These are phyloP conservation scores for Odontocerum albicorne DNA, from an alignment of 2,888 invertebrate species.

Conservation along the genomic window DNA sequence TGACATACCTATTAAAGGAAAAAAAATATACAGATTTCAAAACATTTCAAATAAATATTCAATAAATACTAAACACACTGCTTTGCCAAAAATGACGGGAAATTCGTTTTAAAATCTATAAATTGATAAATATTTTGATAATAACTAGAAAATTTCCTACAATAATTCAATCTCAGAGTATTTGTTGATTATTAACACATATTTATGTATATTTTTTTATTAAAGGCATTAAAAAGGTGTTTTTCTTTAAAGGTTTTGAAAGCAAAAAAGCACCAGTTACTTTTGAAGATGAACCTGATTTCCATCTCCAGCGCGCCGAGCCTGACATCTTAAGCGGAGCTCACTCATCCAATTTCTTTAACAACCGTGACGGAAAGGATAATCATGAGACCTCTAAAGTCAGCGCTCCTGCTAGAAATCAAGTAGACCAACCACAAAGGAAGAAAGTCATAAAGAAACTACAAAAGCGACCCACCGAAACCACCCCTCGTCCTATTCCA, in stretches of 20 bases:
- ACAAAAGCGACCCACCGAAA: slow-evolving; percentile 43
- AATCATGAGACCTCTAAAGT: slow-evolving; percentile 57
- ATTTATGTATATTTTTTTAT: neutral
- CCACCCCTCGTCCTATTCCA: slow-evolving; percentile 36
- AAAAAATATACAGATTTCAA: too few species aligned
- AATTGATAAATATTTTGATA: too few species aligned
- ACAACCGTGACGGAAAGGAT: slow-evolving; percentile 62
- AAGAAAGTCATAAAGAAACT: slow-evolving; percentile 48
- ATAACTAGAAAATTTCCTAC: too few species aligned
- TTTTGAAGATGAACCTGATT: slow-evolving; percentile 71
- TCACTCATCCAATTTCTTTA: slow-evolving; percentile 76
- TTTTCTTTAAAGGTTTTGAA: slow-evolving; percentile 57
- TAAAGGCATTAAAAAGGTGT: neutral
- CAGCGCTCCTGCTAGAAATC: slow-evolving; percentile 39
- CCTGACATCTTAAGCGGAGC: slow-evolving; percentile 69
- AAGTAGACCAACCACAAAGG: slow-evolving; percentile 47
- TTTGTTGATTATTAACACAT: neutral
- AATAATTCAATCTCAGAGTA: too few species aligned
- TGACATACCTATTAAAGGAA: too few species aligned
- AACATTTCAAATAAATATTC: too few species aligned
- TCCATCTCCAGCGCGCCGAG: slow-evolving; percentile 73
- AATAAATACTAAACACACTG: too few species aligned
- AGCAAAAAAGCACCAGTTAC: slow-evolving; percentile 62
- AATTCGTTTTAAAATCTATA: too few species aligned
- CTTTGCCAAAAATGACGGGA: too few species aligned